Percentiles rank a stretch among this genome's conserved stretches.
phyloP scores from a whole-genome alignment of 2,797 vertebrate genomes.

The Alfaro cultratus region DNA sequence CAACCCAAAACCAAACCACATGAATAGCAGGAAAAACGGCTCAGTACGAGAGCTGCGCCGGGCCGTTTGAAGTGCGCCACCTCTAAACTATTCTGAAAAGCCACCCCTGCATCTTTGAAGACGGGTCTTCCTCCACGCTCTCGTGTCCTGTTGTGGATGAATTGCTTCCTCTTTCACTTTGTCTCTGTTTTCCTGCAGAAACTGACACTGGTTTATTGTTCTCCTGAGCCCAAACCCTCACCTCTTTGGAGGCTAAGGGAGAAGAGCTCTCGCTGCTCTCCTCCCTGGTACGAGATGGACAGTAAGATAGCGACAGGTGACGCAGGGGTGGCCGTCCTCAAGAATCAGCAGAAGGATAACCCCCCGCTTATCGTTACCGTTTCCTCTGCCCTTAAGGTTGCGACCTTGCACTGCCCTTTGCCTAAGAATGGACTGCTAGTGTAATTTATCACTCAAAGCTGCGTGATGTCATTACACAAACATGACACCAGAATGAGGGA shows the following conservation, averaged over 20 bases:
- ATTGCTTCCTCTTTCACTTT: constrained; percentile 97
- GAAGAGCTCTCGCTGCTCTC: constrained; percentile 41
- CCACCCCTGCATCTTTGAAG: constrained; percentile 95
- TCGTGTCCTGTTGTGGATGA: constrained; percentile 91
- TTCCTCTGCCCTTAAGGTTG: constrained; percentile 76
- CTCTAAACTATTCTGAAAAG: constrained; percentile 92
- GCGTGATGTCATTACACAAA: constrained; percentile 75
- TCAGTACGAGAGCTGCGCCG: constrained; percentile 77
- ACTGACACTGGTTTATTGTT: constrained; percentile 88
- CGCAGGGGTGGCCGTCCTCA: constrained; percentile 43
- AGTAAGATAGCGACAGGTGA: constrained; percentile 70
- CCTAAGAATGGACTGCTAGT: constrained; percentile 65
- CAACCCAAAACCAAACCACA: constrained; percentile 87
- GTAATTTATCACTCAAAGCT: constrained; percentile 66
- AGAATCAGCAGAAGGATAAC: constrained; percentile 75
- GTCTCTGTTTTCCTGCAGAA: constrained; percentile 85
- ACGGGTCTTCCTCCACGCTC: constrained; percentile 91
- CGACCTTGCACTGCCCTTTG: constrained; percentile 70
- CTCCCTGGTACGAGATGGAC: constrained; percentile 41
- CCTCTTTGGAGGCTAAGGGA: constrained; percentile 24
- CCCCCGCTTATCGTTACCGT: constrained; percentile 68
- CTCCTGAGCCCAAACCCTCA: constrained; percentile 63
- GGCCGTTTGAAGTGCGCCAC: constrained; percentile 95
- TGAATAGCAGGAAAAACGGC: constrained; percentile 98
- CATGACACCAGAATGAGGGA: constrained; percentile 56